These are phyloP conservation scores for Pao palembangensis DNA, from an alignment of 2,113 vertebrate genomes.

Conservation along the genomic window DNA sequence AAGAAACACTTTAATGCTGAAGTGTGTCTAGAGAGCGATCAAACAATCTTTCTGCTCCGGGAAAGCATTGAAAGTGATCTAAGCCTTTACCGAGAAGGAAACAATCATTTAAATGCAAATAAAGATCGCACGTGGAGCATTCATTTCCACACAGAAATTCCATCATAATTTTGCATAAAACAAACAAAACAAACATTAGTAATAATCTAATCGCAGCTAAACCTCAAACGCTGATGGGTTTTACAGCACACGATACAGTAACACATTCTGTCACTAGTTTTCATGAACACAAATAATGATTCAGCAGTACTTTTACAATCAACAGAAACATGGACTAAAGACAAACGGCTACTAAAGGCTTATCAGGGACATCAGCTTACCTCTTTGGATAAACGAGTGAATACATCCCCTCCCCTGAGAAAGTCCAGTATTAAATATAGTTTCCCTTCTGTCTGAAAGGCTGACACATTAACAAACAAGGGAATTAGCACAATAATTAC, in stretches of 20 bases:
- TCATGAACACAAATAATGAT: too few relatives aligned
- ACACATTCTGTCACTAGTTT: too few relatives aligned
- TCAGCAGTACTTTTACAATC: too few relatives aligned
- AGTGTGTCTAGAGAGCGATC: constrained; percentile 49
- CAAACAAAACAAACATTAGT: constrained; percentile 16
- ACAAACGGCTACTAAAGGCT: background rate
- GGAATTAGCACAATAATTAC: constrained; percentile 1
- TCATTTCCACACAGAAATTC: constrained; percentile 22
- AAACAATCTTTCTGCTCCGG: constrained; percentile 31
- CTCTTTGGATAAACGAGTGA: constrained; percentile 99
- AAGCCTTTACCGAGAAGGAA: constrained; percentile 42
- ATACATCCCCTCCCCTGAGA: constrained; percentile 99
- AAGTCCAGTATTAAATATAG: constrained; percentile 99
- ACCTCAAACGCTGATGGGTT: too few relatives aligned
- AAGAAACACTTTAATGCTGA: constrained; percentile 35
- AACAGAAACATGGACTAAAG: background rate
- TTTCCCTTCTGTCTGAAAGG: constrained; percentile 99
- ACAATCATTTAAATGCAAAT: constrained; percentile 19
- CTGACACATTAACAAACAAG: constrained; percentile 62
- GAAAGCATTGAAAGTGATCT: constrained; percentile 31
- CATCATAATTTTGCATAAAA: constrained; percentile 22
- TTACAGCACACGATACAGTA: too few relatives aligned
- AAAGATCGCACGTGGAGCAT: constrained; percentile 21
- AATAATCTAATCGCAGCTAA: background rate
- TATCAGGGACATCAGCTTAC: constrained; percentile 72